These are phyloP conservation scores for Anguilla megastoma DNA, from an alignment of 2,797 vertebrate species.

Conservation along the genomic window DNA sequence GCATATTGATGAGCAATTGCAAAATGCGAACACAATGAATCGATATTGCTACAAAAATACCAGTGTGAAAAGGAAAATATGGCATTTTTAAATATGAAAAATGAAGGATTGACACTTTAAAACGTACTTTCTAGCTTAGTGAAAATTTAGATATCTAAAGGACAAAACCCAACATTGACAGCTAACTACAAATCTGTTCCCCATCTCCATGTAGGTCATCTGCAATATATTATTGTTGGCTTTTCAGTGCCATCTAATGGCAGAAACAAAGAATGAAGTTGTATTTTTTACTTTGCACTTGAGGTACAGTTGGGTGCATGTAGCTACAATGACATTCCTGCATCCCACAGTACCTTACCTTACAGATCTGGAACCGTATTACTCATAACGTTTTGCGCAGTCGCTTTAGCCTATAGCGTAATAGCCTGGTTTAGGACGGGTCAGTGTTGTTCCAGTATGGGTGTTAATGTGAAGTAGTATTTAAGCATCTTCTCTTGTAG, in stretches of 20 bases:
- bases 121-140: no score
- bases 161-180: neutral
- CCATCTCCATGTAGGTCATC: neutral
- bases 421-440: neutral
- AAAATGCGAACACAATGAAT: no score
- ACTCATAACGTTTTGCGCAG: neutral
- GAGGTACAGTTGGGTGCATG: no score
- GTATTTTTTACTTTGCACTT: neutral
- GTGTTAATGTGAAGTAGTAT: neutral
- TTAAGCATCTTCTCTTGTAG: neutral
- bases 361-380: neutral
- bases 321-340: neutral
- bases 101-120: no score
- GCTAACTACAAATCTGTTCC: neutral
- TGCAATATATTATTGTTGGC: neutral
- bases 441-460: neutral
- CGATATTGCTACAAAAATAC: no score
- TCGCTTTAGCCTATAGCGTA: neutral
- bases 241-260: conserved; percentile 14
- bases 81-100: no score
- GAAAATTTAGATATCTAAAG: neutral
- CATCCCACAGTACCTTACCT: neutral
- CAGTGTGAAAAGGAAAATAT: no score
- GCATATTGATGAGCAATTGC: no score
- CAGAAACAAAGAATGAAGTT: neutral